Conservation (phyloP, 2,113 vertebrate species). For the Zosterops lateralis region DNA sequence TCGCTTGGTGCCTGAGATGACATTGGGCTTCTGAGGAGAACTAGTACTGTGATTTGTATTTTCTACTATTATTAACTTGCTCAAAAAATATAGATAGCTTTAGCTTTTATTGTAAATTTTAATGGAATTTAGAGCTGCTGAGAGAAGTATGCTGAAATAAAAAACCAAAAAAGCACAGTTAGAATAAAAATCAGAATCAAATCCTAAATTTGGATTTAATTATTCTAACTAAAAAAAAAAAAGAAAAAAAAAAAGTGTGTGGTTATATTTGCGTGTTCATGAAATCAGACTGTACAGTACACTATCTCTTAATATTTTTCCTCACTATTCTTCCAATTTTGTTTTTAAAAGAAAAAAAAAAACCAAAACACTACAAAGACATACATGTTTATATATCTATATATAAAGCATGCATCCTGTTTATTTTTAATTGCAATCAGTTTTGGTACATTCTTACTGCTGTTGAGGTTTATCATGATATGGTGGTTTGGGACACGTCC, state of each 20-base stretch:
- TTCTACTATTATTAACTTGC: conserved; percentile 25
- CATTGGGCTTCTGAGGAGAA: conserved; percentile 17
- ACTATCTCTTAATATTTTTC: conserved; percentile 21
- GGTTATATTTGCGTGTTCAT: conserved; percentile 13
- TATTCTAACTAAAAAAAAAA: conserved; percentile 4
- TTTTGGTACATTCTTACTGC: not conserved
- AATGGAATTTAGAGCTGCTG: not conserved
- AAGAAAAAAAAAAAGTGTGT: not conserved
- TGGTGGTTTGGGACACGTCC: not conserved
- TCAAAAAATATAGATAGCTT: conserved; percentile 2
- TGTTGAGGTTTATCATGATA: not conserved
- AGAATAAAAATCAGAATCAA: not conserved
- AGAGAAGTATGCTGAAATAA: not conserved
- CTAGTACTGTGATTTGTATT: conserved; percentile 55
- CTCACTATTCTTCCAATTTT: conserved; percentile 10
- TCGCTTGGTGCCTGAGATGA: conserved; percentile 51
- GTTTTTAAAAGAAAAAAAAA: not conserved
- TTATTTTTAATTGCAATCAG: not conserved
- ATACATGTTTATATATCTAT: not conserved
- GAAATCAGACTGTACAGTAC: conserved; percentile 51
- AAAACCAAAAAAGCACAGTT: not conserved
- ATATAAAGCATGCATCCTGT: not conserved
- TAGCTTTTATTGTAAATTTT: not conserved
- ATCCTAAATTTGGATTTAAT: conserved; percentile 6
- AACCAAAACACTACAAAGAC: not conserved